phyloP scores from a whole-genome alignment of 2,888 invertebrate genomes.

The Hemistola chrysoprasaria region DNA sequence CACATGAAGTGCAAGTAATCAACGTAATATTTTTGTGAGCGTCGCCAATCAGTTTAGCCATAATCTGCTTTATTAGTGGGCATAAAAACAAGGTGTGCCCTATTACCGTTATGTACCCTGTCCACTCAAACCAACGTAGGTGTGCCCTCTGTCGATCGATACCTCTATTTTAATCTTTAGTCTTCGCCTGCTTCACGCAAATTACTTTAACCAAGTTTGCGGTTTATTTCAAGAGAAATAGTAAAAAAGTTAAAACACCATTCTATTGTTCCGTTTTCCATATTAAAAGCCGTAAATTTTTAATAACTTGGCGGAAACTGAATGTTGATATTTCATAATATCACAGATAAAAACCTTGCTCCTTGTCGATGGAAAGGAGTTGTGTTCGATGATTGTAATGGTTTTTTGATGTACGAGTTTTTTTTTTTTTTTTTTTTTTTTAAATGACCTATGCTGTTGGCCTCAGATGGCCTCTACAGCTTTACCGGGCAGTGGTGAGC shows the following conservation, averaged over 20 bases:
- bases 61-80: constrained; percentile 60
- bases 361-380: constrained; percentile 5
- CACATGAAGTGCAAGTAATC: constrained; percentile 12
- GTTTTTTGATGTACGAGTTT: too few species aligned
- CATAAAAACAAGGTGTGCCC: constrained; percentile 55
- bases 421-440: too few species aligned
- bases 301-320: constrained; percentile 12
- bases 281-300: constrained; percentile 19
- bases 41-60: constrained; percentile 38
- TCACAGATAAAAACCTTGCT: constrained; percentile 9
- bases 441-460: too few species aligned
- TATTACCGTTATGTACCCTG: constrained; percentile 52
- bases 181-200: constrained; percentile 10
- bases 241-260: constrained; percentile 20
- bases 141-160: constrained; percentile 56
- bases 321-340: constrained; percentile 9
- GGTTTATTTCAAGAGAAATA: constrained; percentile 15
- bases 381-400: too few species aligned
- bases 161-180: constrained; percentile 29
- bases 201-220: constrained; percentile 14
- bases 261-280: constrained; percentile 14
- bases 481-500: too few species aligned
- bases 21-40: constrained; percentile 19
- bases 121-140: constrained; percentile 47
- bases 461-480: too few species aligned